phyloP scores from a whole-genome alignment of 1,140 invertebrate species.

The Amyelois transitella region DNA sequence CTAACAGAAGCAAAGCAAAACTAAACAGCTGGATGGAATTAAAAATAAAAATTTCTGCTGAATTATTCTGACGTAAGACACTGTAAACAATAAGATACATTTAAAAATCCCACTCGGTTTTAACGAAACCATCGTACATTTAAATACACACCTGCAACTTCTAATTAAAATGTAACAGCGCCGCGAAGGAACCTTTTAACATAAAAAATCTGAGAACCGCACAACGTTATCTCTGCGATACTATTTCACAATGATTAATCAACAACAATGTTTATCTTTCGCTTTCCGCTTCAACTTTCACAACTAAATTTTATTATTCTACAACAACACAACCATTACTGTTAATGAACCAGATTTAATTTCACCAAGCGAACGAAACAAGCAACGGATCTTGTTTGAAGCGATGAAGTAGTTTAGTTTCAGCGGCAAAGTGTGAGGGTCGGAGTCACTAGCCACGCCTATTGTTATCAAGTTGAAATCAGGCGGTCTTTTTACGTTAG shows the following conservation, averaged over 20 bases:
- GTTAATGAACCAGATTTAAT: not conserved
- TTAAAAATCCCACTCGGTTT: no score
- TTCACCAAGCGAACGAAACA: not conserved
- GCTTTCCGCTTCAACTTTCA: not conserved
- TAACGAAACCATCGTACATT: not conserved
- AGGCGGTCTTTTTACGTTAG: conserved; percentile 41
- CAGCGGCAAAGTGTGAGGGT: not conserved
- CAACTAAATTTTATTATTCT: not conserved
- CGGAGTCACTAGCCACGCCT: conserved; percentile 12
- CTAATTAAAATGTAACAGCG: not conserved
- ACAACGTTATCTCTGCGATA: not conserved
- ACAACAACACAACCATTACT: not conserved
- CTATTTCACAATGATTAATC: not conserved
- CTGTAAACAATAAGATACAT: no score
- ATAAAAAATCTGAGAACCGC: not conserved
- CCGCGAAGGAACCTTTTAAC: not conserved
- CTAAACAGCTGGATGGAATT: no score
- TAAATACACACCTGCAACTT: not conserved
- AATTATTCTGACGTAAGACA: no score
- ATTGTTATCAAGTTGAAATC: conserved; percentile 45
- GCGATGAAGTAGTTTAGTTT: not conserved
- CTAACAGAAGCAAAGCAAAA: no score
- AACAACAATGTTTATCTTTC: not conserved
- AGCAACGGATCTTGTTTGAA: not conserved
- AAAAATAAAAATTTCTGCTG: no score